Percentiles rank a stretch among this genome's conserved stretches.
Conservation (phyloP, 2,113 vertebrate genomes). For the Chiloscyllium plagiosum region DNA sequence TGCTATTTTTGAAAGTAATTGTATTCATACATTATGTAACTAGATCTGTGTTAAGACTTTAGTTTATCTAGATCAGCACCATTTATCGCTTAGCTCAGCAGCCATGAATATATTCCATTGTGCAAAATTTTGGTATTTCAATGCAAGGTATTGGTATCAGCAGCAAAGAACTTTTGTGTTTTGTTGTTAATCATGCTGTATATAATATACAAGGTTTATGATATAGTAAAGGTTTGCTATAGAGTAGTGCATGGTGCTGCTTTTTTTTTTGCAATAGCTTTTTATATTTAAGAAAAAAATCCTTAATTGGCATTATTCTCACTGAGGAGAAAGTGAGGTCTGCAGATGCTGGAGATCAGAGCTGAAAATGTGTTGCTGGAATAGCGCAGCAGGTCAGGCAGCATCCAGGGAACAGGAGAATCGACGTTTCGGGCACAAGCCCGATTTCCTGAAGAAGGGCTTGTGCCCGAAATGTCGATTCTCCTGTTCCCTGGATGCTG, state of each 20-base stretch:
- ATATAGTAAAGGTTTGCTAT: not conserved
- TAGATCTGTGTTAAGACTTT: not conserved
- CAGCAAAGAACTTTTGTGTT: not conserved
- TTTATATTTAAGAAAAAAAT: not conserved
- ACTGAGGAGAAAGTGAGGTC: too few species aligned
- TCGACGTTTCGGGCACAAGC: too few species aligned
- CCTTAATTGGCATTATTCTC: not conserved
- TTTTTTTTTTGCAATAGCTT: not conserved
- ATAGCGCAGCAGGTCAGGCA: too few species aligned
- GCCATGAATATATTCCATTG: not conserved
- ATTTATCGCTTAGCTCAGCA: constrained; percentile 32
- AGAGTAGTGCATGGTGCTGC: not conserved
- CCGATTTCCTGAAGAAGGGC: too few species aligned
- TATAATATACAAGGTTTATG: not conserved
- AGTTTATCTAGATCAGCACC: not conserved
- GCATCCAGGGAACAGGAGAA: too few species aligned
- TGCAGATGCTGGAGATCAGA: too few species aligned
- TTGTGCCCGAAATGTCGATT: too few species aligned
- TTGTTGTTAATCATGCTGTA: not conserved
- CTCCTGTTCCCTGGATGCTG: too few species aligned
- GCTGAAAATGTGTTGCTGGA: too few species aligned
- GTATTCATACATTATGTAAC: constrained; percentile 6
- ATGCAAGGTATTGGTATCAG: not conserved
- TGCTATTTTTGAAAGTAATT: constrained; percentile 33
- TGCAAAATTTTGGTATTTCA: not conserved